phyloP scores from a whole-genome alignment of 2,888 invertebrate species.

The Opisthograptis luteolata region DNA sequence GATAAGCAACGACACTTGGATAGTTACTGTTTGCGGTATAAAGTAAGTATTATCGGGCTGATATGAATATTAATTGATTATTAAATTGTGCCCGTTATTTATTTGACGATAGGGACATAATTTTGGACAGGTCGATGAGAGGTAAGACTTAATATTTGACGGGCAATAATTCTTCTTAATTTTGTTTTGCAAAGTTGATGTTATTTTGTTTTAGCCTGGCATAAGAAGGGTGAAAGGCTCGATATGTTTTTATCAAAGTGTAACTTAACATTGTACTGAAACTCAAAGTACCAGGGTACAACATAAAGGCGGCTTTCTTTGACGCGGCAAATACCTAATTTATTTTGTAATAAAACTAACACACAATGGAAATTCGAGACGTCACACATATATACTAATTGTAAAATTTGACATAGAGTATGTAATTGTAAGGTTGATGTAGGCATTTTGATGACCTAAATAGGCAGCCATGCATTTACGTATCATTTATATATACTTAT shows the following conservation, averaged over 20 bases:
- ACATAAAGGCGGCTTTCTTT: no score
- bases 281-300: no score
- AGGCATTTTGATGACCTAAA: slow-evolving; percentile 23
- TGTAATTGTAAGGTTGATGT: slow-evolving; percentile 21
- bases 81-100: background rate
- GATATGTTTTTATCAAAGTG: no score
- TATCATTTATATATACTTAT: slow-evolving; percentile 39
- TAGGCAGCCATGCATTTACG: slow-evolving; percentile 25
- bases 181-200: no score
- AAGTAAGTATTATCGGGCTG: background rate
- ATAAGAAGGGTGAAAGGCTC: no score
- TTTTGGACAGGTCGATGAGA: background rate
- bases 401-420: slow-evolving; percentile 8
- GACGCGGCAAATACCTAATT: no score
- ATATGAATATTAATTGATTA: background rate
- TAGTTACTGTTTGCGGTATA: background rate
- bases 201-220: no score
- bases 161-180: no score
- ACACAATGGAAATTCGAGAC: background rate
- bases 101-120: background rate
- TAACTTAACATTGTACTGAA: no score
- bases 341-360: background rate
- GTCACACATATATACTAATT: slow-evolving; percentile 3
- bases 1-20: background rate
- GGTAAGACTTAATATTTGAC: no score